Evolutionary conservation across 2,797 vertebrate species (phyloP).

Genomic region (Trachops cirrhosus): DNA sequence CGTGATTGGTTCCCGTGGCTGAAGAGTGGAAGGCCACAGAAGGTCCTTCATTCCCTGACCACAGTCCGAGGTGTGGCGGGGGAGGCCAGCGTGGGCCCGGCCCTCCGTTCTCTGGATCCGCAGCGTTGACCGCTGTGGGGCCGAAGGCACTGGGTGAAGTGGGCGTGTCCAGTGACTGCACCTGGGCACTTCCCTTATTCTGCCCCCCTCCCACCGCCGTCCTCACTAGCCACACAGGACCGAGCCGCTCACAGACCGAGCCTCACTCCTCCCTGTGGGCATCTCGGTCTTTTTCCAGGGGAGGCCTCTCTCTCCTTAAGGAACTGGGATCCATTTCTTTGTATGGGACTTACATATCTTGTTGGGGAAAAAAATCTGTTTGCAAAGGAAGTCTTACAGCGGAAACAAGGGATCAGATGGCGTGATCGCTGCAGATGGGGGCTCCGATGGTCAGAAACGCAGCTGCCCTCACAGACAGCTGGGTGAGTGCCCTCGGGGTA

Average conservation of each 20-base stretch:
- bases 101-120: background rate
- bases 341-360: background rate
- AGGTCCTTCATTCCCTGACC: background rate
- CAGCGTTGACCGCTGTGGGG: background rate
- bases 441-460: background rate
- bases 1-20: too few species aligned
- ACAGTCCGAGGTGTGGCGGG: background rate
- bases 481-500: background rate
- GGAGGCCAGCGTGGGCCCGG: too few species aligned
- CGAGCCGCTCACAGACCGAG: background rate
- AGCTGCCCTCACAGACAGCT: background rate
- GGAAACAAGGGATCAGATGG: background rate
- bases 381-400: background rate
- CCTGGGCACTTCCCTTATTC: fast-evolving
- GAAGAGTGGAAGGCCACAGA: background rate
- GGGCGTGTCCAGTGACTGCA: background rate
- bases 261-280: background rate
- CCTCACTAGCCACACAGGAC: fast-evolving
- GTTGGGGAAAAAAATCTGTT: background rate
- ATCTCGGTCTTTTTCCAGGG: background rate
- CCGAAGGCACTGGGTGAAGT: background rate
- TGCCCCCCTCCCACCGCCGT: fast-evolving
- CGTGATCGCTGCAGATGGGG: too few species aligned
- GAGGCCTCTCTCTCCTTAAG: background rate
- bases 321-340: background rate